Conservation (phyloP, 2,797 vertebrate genomes). For the Meda fulgida region DNA sequence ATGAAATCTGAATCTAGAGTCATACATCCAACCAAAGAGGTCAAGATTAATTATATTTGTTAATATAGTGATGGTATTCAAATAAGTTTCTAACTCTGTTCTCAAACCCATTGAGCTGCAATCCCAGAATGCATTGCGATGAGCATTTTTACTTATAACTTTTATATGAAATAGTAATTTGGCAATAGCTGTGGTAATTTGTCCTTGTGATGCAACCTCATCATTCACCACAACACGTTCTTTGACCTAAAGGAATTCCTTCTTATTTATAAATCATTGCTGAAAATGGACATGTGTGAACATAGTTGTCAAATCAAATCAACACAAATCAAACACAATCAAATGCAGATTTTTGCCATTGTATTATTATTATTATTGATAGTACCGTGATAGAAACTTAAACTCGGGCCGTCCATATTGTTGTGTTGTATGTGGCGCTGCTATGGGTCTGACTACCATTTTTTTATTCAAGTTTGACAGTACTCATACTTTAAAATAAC, state of each 20-base stretch:
- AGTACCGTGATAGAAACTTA: neutral
- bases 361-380: neutral
- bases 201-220: neutral
- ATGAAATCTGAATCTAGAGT: conserved; percentile 6
- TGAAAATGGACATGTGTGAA: neutral
- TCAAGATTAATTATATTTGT: conserved; percentile 2
- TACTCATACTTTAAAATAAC: neutral
- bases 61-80: conserved; percentile 2
- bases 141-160: neutral
- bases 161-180: neutral
- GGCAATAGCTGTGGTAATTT: neutral
- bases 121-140: neutral
- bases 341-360: neutral
- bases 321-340: neutral
- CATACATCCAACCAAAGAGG: conserved; percentile 17
- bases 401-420: neutral
- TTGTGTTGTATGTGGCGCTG: neutral
- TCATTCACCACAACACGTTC: neutral
- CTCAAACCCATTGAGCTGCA: neutral
- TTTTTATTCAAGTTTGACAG: neutral
- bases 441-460: neutral
- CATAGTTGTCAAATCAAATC: neutral
- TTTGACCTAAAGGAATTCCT: neutral
- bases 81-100: neutral
- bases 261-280: neutral